Base-by-base conservation (phyloP, 2,797 vertebrate species). In the Zenarchopterus dispar region DNA sequence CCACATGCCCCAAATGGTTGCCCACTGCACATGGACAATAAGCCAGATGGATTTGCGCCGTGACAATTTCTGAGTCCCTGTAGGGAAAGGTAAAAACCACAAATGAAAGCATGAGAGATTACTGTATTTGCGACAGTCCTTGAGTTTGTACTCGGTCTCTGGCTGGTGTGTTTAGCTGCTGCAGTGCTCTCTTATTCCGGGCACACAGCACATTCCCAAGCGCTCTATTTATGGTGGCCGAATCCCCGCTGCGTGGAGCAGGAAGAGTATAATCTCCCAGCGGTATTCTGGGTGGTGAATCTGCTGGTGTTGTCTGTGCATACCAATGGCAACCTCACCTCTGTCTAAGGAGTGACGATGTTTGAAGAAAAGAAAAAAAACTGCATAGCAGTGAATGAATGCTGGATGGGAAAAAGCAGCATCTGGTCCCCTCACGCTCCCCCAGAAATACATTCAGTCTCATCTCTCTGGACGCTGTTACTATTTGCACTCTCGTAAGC, bases 251-350 rank as follows among this genome's bases (percentile, higher is more conserved):
- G 87, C 47, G 78, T 71, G 73, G 82, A 87, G 83, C 73, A 68
- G 81, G 84, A 87, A 80, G 83, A 80, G 87, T 84, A 85, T 85
- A 83, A 91, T 90, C 87, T 91, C 85, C 80, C 90, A 76, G 85
- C 66, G 78, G 88, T 77, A 84, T 88, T 89, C 75, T 70, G 77
- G 84, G 70, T 75, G 89, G 86, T 77, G 88, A 80, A 88, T 88
- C 82, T 50, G 78, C 52, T 16, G 44, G 57, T 47, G 76, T 78
- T 41, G 77, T 56, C 82, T 73, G 79, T 75, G 87, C 87, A 88
- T 90, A 89, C 87, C 86, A 86, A 91, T 88, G 70, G 78, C 75
- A 89, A 85, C 84, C 86, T 86, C 80, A 80, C 82, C 81, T 84
- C 82, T 66, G 77, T 74, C 59, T 71, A 23, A 81, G 79, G 70